Evolutionary conservation across 2,113 vertebrate species (phyloP), one percentile per base, ranked within the genome.

Genomic region (Xiphorhynchus elegans): DNA sequence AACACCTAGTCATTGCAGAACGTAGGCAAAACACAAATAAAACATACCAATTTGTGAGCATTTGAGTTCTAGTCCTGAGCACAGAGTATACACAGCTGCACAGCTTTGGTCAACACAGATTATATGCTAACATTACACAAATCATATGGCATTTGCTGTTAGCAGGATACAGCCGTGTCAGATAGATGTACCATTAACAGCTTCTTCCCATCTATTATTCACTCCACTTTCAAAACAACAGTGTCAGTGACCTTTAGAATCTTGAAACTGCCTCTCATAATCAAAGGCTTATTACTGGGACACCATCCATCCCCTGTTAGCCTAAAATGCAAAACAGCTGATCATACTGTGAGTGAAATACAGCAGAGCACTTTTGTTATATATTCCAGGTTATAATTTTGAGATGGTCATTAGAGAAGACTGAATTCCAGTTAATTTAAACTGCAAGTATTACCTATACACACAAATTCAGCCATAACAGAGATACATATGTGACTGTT

Each of bases 61-160:
- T 91, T 93, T 95, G 87, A 97, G 84, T 96, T 93, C 94, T 96
- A 97, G 87, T 97, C 97, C 97, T 98, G 98, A 97, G 98, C 98
- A 97, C 95, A 96, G 93, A 95, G 92, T 44, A 93, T 60, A 97
- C 91, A 86, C n/a, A 97, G 93, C 95, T 96, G 92, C 94, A 97
- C 96, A 96, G 93, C 98, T 98, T 98, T 98, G 98, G 98, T 98
- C 97, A 97, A 96, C 93, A 94, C 89, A 94, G 85, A 86, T 96
- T 94, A 95, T 80, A 97, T 7, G 68, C 83, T 89, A 96, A 96
- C 47, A 89, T 86, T 74, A 96, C 82, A 96, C 92, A 97, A 88
- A 88, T 93, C 79, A 78, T 49, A 66, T 9, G 59, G 95, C 70
- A 67, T 94, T 94, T 28, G 39, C 58, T 89, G 85, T 97, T 97